Base-by-base conservation (phyloP, 1,140 invertebrate genomes). In the Lasioglossum baleicum region DNA sequence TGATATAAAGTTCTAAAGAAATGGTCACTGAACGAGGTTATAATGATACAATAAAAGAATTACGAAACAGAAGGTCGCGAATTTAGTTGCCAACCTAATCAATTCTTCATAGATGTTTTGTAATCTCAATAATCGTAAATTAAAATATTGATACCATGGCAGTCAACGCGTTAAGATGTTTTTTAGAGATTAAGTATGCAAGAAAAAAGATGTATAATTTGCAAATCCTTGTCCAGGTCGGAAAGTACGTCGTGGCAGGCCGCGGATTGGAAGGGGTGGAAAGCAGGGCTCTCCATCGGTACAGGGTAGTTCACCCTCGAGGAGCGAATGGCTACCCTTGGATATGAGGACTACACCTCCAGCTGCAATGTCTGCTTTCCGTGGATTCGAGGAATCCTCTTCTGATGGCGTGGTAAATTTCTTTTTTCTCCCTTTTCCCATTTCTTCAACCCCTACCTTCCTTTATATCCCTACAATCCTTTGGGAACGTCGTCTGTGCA, bases 271-370 rank as follows among this genome's bases (percentile, higher is more conserved):
- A 15, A 86, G 90, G 77, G 90, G 92, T 72, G 91, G 91, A 42
- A 90, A 92, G 66, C 91, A 92, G 17, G 75, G 84, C 26, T 88
- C 90, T 44, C 86, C 88, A 53, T 91, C 92, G 1, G 85, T 87
- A 78, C 92, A 92, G 75, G 86, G 87, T 67, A 91, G 90, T 79
- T 91, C 92, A 61, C 90, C 90, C 35, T 92, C 90, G 70, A 90
- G 90, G 75, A 91, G 88, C 65, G 91, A 92, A 68, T 92, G 91
- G 91, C 67, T 92, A 70, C 92, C 92, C 11, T 69, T 93, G 67
- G 92, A 93, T 68, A 93, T 93, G 92, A 92, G 90, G 84, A 93
- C 92, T 69, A 93, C 92, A 61, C 92, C 92, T 67, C 90, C 92
- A 1, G 80, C 92, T 8, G 83, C 90, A 51, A 90, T 92, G 89